A percentile compares a stretch with the other conserved stretches of the same genome.
Conservation (phyloP, 2,888 invertebrate species). For the Caenorhabditis macrosperma region DNA sequence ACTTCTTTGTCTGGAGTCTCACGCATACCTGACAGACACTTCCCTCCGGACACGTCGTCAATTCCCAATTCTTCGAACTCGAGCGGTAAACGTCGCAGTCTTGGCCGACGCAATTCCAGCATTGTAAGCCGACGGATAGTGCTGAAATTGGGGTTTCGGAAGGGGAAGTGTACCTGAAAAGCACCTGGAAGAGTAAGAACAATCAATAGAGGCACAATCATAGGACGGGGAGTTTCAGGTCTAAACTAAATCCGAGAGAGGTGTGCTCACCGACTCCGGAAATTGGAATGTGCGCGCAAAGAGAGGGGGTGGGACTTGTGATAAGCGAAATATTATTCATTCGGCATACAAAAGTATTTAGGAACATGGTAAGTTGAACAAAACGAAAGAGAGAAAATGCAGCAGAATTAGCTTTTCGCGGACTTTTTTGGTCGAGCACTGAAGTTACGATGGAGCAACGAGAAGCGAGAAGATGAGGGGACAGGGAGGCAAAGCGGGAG, state of each 20-base stretch:
- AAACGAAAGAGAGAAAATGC: not conserved
- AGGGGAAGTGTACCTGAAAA: not conserved
- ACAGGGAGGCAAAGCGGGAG: not conserved
- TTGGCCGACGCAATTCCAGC: conserved; percentile 55
- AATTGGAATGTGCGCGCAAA: conserved; percentile 8
- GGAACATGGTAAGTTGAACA: not conserved
- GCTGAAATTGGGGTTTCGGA: not conserved
- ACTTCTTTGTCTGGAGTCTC: not conserved
- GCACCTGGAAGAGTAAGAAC: not conserved
- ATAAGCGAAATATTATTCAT: conserved; percentile 7
- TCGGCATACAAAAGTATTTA: not conserved
- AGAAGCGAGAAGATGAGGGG: not conserved
- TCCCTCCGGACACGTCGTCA: conserved; percentile 46
- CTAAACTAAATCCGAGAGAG: not conserved
- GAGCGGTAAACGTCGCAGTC: conserved; percentile 29
- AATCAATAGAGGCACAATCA: not conserved
- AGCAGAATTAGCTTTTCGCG: not conserved
- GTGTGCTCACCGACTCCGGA: not conserved
- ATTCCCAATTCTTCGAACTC: conserved; percentile 41
- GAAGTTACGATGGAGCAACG: not conserved
- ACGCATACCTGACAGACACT: conserved; percentile 41
- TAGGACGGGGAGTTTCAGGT: not conserved
- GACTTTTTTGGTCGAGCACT: not conserved
- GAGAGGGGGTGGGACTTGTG: not conserved
- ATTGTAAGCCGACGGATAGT: conserved; percentile 5